phyloP scores from a whole-genome alignment of 1,140 invertebrate genomes.

The Armadillidium nasatum region DNA sequence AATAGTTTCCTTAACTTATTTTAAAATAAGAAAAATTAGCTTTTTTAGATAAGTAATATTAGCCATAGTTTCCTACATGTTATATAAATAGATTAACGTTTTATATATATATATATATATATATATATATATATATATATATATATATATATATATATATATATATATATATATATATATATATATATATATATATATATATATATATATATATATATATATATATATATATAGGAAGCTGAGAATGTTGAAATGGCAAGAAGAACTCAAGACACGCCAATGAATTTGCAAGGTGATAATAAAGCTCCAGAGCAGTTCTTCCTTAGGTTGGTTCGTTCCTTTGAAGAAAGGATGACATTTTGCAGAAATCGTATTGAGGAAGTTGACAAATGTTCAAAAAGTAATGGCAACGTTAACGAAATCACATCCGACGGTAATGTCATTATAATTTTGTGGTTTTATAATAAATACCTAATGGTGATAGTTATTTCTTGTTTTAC shows the following conservation, averaged over 20 bases:
- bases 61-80: no score
- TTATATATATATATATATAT: no score
- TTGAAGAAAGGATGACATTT: slow-evolving; percentile 24
- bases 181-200: background rate
- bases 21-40: no score
- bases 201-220: background rate
- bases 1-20: no score
- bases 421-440: background rate
- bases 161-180: background rate
- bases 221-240: background rate
- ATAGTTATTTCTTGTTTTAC: no score
- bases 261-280: slow-evolving; percentile 25
- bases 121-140: background rate
- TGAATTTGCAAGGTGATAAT: slow-evolving; percentile 26
- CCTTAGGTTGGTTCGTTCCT: slow-evolving; percentile 7
- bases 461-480: no score
- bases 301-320: slow-evolving; percentile 26
- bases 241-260: slow-evolving; percentile 30
- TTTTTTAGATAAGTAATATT: no score
- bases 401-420: background rate
- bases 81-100: no score
- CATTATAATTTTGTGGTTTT: background rate
- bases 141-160: background rate
- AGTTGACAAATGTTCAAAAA: slow-evolving; percentile 24
- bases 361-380: slow-evolving; percentile 26